Percentiles rank a stretch among this genome's conserved stretches.
Evolutionary conservation across 2,888 invertebrate species (phyloP).

Genomic region (Strigamia maritima): DNA sequence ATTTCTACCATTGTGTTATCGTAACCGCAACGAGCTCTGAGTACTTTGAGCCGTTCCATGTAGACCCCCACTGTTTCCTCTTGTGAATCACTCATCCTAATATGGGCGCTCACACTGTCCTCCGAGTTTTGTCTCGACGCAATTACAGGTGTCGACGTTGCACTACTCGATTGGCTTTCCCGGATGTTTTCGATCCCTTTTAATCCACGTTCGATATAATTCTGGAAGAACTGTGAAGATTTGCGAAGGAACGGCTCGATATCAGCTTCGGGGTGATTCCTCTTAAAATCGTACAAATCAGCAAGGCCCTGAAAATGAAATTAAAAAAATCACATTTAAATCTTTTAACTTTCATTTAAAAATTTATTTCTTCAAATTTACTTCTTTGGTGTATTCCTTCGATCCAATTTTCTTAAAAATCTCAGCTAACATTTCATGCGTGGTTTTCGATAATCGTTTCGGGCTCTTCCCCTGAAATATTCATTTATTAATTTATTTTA

Average conservation of each 20-base stretch:
- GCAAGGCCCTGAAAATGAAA: constrained; percentile 63
- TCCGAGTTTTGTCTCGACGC: background rate
- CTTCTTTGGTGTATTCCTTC: constrained; percentile 73
- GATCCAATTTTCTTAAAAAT: constrained; percentile 88
- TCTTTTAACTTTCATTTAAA: background rate
- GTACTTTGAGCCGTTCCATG: constrained; percentile 49
- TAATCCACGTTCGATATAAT: constrained; percentile 76
- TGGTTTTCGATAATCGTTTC: constrained; percentile 67
- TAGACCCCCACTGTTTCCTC: constrained; percentile 43
- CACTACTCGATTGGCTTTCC: constrained; percentile 41
- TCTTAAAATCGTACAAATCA: constrained; percentile 73
- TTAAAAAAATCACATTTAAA: background rate
- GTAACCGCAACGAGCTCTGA: constrained; percentile 52
- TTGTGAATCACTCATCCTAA: background rate
- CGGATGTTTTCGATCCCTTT: constrained; percentile 60
- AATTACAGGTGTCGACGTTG: background rate
- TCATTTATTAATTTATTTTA: too few relatives aligned
- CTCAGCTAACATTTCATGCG: constrained; percentile 81
- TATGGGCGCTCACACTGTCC: background rate
- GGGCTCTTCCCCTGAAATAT: constrained; percentile 44
- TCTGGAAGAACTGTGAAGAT: constrained; percentile 79
- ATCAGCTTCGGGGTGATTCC: constrained; percentile 78
- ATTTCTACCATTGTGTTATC: constrained; percentile 41
- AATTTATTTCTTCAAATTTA: constrained; percentile 44
- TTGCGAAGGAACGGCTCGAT: constrained; percentile 78